These are phyloP conservation scores for Gavialis gangeticus DNA, from an alignment of 2,113 vertebrate species.

Conservation along the genomic window DNA sequence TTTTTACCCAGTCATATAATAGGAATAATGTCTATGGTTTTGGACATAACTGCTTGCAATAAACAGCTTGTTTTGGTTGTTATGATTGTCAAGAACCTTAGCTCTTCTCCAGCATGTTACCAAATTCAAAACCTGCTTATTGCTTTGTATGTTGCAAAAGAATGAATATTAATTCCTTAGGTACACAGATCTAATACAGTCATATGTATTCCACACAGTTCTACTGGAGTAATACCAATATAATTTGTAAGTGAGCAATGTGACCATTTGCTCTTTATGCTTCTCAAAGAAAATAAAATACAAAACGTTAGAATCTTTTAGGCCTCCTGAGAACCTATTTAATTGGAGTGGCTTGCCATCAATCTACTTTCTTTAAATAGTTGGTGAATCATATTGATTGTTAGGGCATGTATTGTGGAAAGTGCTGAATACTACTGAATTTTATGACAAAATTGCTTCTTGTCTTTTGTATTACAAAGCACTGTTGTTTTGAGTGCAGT, in stretches of 20 bases:
- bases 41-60: background rate
- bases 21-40: background rate
- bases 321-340: background rate
- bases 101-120: background rate
- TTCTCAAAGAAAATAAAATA: background rate
- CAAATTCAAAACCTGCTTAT: background rate
- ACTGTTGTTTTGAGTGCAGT: accelerated
- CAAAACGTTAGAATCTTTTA: background rate
- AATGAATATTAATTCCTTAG: background rate
- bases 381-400: background rate
- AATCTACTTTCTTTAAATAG: background rate
- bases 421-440: background rate
- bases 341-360: background rate
- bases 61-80: background rate
- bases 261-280: background rate
- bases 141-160: background rate
- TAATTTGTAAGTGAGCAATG: background rate
- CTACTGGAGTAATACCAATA: background rate
- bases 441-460: background rate
- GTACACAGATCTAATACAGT: background rate
- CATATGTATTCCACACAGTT: background rate
- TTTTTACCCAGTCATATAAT: background rate
- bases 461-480: background rate
- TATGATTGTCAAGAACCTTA: accelerated
- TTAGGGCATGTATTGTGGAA: background rate